Base-by-base conservation (phyloP, 2,797 vertebrate genomes). In the Tangara arthus region DNA sequence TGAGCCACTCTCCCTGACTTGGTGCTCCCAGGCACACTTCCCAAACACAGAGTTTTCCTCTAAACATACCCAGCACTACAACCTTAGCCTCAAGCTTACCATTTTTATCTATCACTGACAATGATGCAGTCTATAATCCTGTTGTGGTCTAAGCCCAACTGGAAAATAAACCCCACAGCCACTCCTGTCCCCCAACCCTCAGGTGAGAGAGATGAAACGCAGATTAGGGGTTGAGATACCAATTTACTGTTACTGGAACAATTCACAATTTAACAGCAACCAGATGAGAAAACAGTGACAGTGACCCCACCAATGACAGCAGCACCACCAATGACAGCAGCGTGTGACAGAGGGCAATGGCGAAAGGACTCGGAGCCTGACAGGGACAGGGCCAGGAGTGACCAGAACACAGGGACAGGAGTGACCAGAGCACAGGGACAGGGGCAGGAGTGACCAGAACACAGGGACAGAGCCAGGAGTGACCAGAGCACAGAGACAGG, bases 101-200 rank as follows among this genome's bases (percentile, higher is more conserved):
- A 26, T 63, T 60, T 59, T 78, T 46, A 69, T 32, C 60, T 21
- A 66, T 42, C 39, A 64, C 49, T 15, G 39, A 90, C 71, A 78
- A 52, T 14, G 7, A 37, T 21, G 35, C 23, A 80, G 23, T 13
- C 87, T 30, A 17, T 16, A 92, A 91, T 6, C 50, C 49, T 10
- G 7, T 5, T 47, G 63, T 22, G 52, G 28, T 47, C 23, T 49
- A 66, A 68, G 0, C 19, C 2, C 42, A 39, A 15, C 12, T n/a
- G 52, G 42, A 49, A 39, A 47, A 49, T 12, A 9, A 69, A 1
- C 34, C 55, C 24, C n/a, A 17, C 16, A 53, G 63, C n/a, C 47
- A 24, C 55, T 39, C 8, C 53, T 0, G 0, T 16, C 8, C 27
- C 27, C 15, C n/a, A 35, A 1, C 8, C 32, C 5, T 32, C 61